Percentiles rank a stretch among this genome's conserved stretches.
These are phyloP conservation scores for Zalophus californianus DNA, from an alignment of 2,797 vertebrate genomes.

Conservation along the genomic window DNA sequence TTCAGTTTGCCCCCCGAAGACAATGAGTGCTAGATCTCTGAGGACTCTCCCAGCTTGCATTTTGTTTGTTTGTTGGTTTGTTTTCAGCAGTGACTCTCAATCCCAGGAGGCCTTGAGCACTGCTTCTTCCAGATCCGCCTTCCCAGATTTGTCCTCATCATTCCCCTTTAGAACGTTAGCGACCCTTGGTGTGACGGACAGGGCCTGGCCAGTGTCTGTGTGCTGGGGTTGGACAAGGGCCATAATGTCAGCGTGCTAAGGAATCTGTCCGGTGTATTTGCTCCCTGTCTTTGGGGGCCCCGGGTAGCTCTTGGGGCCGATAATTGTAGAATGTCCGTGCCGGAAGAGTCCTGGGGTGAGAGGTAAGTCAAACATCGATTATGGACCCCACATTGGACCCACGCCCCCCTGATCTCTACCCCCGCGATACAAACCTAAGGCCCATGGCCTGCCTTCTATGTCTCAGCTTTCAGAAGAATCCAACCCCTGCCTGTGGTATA, in stretches of 20 bases:
- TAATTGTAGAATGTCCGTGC: neutral
- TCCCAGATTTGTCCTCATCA: neutral
- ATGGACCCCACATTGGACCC: neutral
- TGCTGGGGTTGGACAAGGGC: neutral
- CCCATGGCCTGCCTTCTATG: neutral
- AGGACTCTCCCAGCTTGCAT: neutral
- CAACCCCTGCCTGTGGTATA: neutral
- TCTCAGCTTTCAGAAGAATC: conserved; percentile 39
- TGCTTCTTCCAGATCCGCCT: neutral
- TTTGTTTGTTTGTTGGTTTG: neutral
- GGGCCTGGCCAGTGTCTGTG: neutral
- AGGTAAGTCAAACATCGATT: neutral
- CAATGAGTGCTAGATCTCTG: neutral
- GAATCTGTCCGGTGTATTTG: neutral
- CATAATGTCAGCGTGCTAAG: neutral
- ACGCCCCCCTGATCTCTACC: neutral
- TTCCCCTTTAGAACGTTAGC: neutral
- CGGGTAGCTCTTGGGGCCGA: neutral
- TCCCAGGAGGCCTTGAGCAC: neutral
- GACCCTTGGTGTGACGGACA: neutral
- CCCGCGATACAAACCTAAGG: neutral
- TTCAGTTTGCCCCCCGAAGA: neutral
- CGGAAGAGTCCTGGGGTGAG: neutral
- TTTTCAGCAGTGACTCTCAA: neutral
- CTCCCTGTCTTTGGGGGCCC: neutral